These are phyloP conservation scores for Drosophila carrolli DNA, from an alignment of 1,140 invertebrate species.

Conservation along the genomic window DNA sequence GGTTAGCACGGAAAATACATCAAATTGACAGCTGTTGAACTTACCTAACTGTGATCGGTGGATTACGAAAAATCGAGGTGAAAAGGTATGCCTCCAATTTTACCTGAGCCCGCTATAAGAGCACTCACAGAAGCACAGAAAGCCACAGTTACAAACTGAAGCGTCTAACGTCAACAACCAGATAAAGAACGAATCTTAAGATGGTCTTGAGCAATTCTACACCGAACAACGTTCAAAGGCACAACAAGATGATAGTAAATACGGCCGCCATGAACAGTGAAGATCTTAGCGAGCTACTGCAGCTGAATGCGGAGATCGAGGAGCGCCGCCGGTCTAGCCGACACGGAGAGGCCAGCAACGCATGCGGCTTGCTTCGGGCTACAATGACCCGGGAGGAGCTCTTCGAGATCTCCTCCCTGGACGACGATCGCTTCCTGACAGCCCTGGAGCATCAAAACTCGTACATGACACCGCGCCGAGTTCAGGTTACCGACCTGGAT, in stretches of 20 bases:
- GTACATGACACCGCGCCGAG: conserved; percentile 15
- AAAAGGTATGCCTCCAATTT: conserved; percentile 2
- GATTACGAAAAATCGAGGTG: conserved; percentile 28
- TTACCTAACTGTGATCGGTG: conserved; percentile 37
- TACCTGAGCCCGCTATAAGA: conserved; percentile 37
- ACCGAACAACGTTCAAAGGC: conserved; percentile 47
- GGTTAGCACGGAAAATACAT: conserved; percentile 5
- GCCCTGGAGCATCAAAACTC: conserved; percentile 75
- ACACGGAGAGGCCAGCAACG: conserved; percentile 16
- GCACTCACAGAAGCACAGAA: background rate
- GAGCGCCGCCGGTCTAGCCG: conserved; percentile 46
- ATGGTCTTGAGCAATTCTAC: conserved; percentile 78
- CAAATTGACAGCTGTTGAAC: conserved; percentile 5
- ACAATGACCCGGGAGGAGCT: conserved; percentile 77
- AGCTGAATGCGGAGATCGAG: conserved; percentile 70
- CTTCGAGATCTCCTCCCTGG: conserved; percentile 68
- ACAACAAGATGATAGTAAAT: conserved; percentile 58
- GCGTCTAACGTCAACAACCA: conserved; percentile 70
- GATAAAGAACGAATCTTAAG: conserved; percentile 15
- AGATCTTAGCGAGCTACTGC: conserved; percentile 61
- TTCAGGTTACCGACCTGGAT: conserved; percentile 63
- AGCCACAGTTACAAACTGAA: conserved; percentile 65
- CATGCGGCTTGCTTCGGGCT: conserved; percentile 52
- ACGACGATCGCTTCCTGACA: conserved; percentile 70
- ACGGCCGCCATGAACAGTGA: conserved; percentile 66